phyloP scores from a whole-genome alignment of 1,140 invertebrate genomes.

The Planococcus citri region DNA sequence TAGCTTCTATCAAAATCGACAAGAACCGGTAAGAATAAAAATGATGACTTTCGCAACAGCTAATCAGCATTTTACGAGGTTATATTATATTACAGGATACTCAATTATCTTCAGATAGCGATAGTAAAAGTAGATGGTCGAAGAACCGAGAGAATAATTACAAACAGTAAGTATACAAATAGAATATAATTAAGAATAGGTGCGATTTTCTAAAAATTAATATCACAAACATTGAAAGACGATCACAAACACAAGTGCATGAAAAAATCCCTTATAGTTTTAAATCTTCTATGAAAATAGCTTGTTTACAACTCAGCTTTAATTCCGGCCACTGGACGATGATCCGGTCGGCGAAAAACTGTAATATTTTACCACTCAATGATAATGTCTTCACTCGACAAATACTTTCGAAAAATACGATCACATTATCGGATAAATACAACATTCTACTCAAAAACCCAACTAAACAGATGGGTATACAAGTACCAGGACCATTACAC shows the following conservation, averaged over 20 bases:
- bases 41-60: not conserved
- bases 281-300: not conserved
- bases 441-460: conserved; percentile 53
- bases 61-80: too few relatives aligned
- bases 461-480: conserved; percentile 71
- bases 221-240: too few relatives aligned
- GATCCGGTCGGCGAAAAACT: conserved; percentile 68
- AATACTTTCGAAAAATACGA: conserved; percentile 88
- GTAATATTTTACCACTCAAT: conserved; percentile 73
- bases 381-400: conserved; percentile 83
- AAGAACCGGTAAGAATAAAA: not conserved
- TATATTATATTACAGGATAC: not conserved
- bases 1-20: not conserved
- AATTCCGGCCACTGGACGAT: conserved; percentile 83
- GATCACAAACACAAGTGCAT: too few relatives aligned
- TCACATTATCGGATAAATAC: conserved; percentile 51
- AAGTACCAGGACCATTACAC: conserved; percentile 92
- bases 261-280: not conserved
- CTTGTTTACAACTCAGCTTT: conserved; percentile 25
- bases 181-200: not conserved
- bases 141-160: not conserved
- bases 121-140: not conserved
- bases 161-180: not conserved
- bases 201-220: too few relatives aligned
- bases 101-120: not conserved